Evolutionary conservation across 1,140 invertebrate genomes (phyloP), one percentile per base, ranked within the genome.

Genomic region (Cotesia glomerata): DNA sequence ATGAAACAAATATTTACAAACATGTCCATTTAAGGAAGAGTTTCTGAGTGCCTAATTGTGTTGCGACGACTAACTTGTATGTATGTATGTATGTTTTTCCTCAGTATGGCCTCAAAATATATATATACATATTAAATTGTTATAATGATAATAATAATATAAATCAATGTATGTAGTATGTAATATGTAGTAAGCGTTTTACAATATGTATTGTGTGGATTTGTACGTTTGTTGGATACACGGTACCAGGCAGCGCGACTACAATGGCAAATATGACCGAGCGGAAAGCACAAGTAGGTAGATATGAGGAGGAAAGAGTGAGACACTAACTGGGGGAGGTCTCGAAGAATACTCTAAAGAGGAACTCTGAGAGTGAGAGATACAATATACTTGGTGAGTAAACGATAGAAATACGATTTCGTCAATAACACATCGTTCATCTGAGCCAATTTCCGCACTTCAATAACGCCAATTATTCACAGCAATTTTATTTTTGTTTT

Each of bases 1-100:
- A n/a, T n/a, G 13, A 5, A 58, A 58, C 9, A 58, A 11, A 58
- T 85, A 85, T 85, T 85, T 85, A 85, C 82, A 85, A 85, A 85
- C 82, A 85, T 79, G 70, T 71, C 82, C 82, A 81, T 84, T 79
- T 81, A 83, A 76, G 80, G 80, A 78, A 71, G 78, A 80, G 76
- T 74, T 75, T 76, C 26, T n/a, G 59, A 45, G 39, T 73, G 75
- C 71, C 76, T 80, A 79, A 82, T 82, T 81, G 74, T 66, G 75
- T 74, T 77, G 66, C n/a, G 52, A 58, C 8, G 75, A 71, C 73
- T 63, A 56, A 69, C 9, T 65, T 59, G 51, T 59, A 51, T 26
- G 26, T 26, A 26, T 26, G 26, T 26, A n/a, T n/a, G n/a, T n/a
- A n/a, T n/a, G n/a, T n/a, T n/a, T n/a, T 66, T 9, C 63, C 11